These are phyloP conservation scores for Hybos culiciformis DNA, from an alignment of 2,888 invertebrate genomes.

Conservation along the genomic window DNA sequence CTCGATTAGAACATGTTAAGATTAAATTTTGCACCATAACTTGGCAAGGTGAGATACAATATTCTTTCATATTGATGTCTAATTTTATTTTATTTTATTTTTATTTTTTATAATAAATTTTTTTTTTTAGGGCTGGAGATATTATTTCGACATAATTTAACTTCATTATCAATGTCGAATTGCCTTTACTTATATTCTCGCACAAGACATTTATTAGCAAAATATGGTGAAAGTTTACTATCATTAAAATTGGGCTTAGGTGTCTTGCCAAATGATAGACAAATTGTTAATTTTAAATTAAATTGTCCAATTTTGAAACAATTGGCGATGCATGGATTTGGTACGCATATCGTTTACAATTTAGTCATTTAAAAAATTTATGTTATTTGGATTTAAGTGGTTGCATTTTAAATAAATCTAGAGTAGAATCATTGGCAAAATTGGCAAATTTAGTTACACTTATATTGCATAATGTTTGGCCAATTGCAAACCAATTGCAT, in stretches of 20 bases:
- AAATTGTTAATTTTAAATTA: conserved; percentile 47
- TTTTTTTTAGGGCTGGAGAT: conserved; percentile 38
- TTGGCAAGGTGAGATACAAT: conserved; percentile 42
- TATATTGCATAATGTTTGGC: conserved; percentile 67
- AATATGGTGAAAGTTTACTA: conserved; percentile 51
- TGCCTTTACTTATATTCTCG: conserved; percentile 52
- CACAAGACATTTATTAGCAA: conserved; percentile 53
- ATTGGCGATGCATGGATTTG: conserved; percentile 32
- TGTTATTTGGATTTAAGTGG: conserved; percentile 33
- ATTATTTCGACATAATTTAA: conserved; percentile 57
- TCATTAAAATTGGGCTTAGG: conserved; percentile 58
- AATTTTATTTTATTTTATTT: background rate
- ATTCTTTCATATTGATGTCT: too few relatives aligned
- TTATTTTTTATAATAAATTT: background rate
- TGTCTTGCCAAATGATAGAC: conserved; percentile 38
- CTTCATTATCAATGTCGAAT: conserved; percentile 60
- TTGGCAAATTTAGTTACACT: conserved; percentile 57
- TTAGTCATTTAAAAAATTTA: conserved; percentile 27
- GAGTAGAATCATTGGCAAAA: conserved; percentile 38
- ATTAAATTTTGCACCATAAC: conserved; percentile 58
- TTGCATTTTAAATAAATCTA: conserved; percentile 33
- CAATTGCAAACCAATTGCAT: conserved; percentile 41
- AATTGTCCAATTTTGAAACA: conserved; percentile 33
- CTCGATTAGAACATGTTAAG: conserved; percentile 53
- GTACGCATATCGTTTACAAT: conserved; percentile 29